These are phyloP conservation scores for Pammene fasciana DNA, from an alignment of 2,888 invertebrate species.

Conservation along the genomic window DNA sequence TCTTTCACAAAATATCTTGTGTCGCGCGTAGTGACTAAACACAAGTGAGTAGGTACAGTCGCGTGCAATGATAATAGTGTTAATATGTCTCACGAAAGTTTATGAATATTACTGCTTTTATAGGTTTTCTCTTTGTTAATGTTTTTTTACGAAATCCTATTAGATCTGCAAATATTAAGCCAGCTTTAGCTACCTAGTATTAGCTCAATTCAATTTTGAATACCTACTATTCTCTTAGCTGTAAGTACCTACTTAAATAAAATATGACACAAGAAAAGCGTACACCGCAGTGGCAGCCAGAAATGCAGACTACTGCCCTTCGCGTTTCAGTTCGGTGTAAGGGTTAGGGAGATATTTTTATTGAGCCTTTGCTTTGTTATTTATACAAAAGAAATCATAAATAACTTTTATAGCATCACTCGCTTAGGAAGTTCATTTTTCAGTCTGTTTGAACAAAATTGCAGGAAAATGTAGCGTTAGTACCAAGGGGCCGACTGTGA, in stretches of 20 bases:
- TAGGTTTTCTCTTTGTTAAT: too few relatives aligned
- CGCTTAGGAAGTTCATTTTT: slow-evolving; percentile 2
- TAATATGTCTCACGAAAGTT: too few relatives aligned
- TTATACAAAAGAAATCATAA: slow-evolving; percentile 17
- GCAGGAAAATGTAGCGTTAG: slow-evolving; percentile 11
- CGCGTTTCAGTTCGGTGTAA: neutral
- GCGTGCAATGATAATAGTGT: too few relatives aligned
- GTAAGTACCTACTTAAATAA: neutral
- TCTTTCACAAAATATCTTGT: too few relatives aligned
- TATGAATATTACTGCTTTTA: too few relatives aligned
- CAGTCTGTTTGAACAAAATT: neutral
- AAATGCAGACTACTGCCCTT: neutral
- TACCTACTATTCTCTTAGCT: neutral
- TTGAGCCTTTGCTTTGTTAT: slow-evolving; percentile 11
- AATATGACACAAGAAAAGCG: neutral
- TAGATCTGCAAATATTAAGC: too few relatives aligned
- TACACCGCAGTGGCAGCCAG: neutral
- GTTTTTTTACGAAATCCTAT: too few relatives aligned
- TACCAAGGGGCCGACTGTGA: slow-evolving; percentile 1
- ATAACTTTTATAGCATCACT: neutral
- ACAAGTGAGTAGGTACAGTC: too few relatives aligned
- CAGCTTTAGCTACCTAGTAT: too few relatives aligned
- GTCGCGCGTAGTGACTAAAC: too few relatives aligned
- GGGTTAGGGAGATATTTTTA: neutral
- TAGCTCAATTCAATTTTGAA: too few relatives aligned